phyloP scores from a whole-genome alignment of 2,113 vertebrate genomes.

The Perca fluviatilis region DNA sequence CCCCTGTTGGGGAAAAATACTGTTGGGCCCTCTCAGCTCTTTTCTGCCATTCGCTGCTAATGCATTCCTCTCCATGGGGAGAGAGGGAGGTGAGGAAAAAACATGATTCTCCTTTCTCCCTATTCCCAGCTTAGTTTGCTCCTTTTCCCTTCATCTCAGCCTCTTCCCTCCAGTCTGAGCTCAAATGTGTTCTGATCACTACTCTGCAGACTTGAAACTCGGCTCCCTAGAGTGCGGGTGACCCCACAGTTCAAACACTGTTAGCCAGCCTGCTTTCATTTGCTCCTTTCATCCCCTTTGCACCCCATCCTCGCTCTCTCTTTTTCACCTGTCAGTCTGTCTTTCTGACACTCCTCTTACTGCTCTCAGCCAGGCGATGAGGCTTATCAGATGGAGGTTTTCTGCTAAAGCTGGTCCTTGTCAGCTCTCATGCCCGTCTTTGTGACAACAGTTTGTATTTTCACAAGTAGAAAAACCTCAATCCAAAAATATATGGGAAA shows the following conservation, averaged over 20 bases:
- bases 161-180: slow-evolving; percentile 15
- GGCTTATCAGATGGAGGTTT: slow-evolving; percentile 64
- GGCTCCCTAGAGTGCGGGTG: slow-evolving; percentile 56
- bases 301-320: neutral
- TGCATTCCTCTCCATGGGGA: slow-evolving; percentile 64
- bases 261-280: slow-evolving; percentile 61
- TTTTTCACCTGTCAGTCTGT: slow-evolving; percentile 25
- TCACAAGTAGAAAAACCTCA: slow-evolving; percentile 39
- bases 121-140: slow-evolving; percentile 5
- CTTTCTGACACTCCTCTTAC: slow-evolving; percentile 21
- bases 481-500: slow-evolving; percentile 54
- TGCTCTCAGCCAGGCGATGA: slow-evolving; percentile 27
- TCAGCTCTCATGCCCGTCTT: slow-evolving; percentile 60
- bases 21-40: slow-evolving; percentile 55
- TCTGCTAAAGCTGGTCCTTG: slow-evolving; percentile 57
- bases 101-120: slow-evolving; percentile 28
- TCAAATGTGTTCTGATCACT: slow-evolving; percentile 53
- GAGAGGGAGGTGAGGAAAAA: slow-evolving; percentile 46
- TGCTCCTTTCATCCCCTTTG: slow-evolving; percentile 54
- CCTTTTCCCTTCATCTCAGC: slow-evolving; percentile 45
- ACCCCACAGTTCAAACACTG: slow-evolving; percentile 71
- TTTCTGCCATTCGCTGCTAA: slow-evolving; percentile 52
- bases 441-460: slow-evolving; percentile 59
- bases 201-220: slow-evolving; percentile 53
- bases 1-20: slow-evolving; percentile 25